Conservation (phyloP, 2,888 invertebrate species). For the Buathra laborator region DNA sequence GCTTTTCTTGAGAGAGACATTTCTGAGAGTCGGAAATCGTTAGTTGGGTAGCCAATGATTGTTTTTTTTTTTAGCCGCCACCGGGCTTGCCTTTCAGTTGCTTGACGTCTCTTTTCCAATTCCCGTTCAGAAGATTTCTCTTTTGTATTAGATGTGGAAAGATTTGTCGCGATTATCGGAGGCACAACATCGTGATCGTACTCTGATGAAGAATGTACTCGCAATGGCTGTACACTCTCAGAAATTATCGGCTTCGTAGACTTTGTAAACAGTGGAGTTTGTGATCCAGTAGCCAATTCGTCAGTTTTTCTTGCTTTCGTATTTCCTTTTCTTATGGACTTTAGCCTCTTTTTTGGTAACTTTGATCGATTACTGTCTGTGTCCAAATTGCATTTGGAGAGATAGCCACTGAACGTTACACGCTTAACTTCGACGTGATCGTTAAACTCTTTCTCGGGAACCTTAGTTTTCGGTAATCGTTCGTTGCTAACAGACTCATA, state of each 20-base stretch:
- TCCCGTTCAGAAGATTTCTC: not conserved
- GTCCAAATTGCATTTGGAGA: not conserved
- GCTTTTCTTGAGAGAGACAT: not conserved
- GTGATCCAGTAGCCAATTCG: not conserved
- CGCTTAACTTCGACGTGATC: not conserved
- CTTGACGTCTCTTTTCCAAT: slow-evolving; percentile 5
- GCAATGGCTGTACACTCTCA: not conserved
- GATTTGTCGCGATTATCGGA: not conserved
- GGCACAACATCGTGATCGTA: not conserved
- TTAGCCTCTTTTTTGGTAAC: not conserved
- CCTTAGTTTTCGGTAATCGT: slow-evolving; percentile 7
- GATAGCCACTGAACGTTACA: not conserved
- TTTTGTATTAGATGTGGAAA: not conserved
- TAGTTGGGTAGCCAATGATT: not conserved
- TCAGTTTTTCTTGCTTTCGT: too few relatives aligned
- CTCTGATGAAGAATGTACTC: not conserved
- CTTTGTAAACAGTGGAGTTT: not conserved
- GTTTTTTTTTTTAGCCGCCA: not conserved
- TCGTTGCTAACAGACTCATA: not conserved
- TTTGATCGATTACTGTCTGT: not conserved
- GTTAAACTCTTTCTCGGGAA: not conserved
- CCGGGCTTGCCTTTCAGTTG: not conserved
- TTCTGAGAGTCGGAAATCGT: not conserved
- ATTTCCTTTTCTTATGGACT: too few relatives aligned
- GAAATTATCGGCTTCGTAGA: not conserved